phyloP scores from a whole-genome alignment of 2,113 vertebrate genomes.

The Gymnocephalus cernua region DNA sequence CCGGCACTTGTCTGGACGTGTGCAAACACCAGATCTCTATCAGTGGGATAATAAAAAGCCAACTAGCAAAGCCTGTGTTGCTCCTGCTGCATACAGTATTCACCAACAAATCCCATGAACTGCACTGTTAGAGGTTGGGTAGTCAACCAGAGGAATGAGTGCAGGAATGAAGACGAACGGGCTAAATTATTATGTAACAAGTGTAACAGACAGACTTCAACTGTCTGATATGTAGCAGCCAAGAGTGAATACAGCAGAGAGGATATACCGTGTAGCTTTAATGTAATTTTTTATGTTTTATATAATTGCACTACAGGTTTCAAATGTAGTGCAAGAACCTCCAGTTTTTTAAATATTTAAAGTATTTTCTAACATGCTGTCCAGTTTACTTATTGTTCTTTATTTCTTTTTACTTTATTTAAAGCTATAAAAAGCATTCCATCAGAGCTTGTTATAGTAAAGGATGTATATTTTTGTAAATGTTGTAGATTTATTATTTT shows the following conservation, averaged over 20 bases:
- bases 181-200: constrained; percentile 17
- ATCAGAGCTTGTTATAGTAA: constrained; percentile 44
- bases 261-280: constrained; percentile 38
- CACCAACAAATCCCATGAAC: constrained; percentile 41
- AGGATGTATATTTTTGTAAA: constrained; percentile 64
- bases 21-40: constrained; percentile 84
- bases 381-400: constrained; percentile 37
- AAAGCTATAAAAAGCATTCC: constrained; percentile 73
- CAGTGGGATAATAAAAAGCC: constrained; percentile 69
- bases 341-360: constrained; percentile 48
- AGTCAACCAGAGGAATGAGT: constrained; percentile 28
- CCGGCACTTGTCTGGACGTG: constrained; percentile 79
- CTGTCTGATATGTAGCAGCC: constrained; percentile 69
- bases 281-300: constrained; percentile 35
- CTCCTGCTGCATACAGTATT: constrained; percentile 55
- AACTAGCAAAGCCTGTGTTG: constrained; percentile 36
- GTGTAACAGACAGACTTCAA: constrained; percentile 16
- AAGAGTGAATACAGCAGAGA: constrained; percentile 31
- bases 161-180: constrained; percentile 12
- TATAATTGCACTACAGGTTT: constrained; percentile 47
- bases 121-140: constrained; percentile 31
- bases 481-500: constrained; percentile 62
- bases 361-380: constrained; percentile 53
- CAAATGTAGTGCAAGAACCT: constrained; percentile 23
- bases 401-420: constrained; percentile 25